phyloP scores from a whole-genome alignment of 2,888 invertebrate species.

The Coelogynopora nodosa region DNA sequence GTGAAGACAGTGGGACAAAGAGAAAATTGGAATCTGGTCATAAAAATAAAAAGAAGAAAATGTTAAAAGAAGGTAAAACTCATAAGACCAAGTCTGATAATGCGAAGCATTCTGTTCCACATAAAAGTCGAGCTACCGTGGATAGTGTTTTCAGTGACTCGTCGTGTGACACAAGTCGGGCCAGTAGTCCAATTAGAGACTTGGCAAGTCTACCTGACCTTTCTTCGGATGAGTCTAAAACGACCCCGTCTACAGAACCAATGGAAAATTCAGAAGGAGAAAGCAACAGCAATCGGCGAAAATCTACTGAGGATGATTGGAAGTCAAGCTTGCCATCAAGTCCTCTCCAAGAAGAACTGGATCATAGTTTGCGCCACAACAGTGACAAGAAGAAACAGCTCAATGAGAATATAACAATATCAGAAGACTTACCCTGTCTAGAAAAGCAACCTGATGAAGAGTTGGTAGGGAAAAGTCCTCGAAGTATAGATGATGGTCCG shows the following conservation, averaged over 20 bases:
- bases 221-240: conserved; percentile 16
- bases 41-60: not conserved
- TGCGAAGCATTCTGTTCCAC: not conserved
- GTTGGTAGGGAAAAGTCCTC: conserved; percentile 5
- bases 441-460: conserved; percentile 37
- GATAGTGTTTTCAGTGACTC: conserved; percentile 21
- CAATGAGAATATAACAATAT: conserved; percentile 5
- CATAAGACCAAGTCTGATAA: not conserved
- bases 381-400: conserved; percentile 33
- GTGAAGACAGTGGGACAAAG: conserved; percentile 1
- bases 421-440: conserved; percentile 39
- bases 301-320: conserved; percentile 6
- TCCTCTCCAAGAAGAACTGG: conserved; percentile 34
- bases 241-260: conserved; percentile 3
- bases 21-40: not conserved
- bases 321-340: not conserved
- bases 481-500: not conserved
- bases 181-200: not conserved
- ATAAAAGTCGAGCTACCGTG: not conserved
- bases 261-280: conserved; percentile 25
- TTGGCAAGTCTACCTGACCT: not conserved
- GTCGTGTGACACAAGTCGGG: not conserved
- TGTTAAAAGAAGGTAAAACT: not conserved
- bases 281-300: conserved; percentile 13
- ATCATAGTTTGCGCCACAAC: conserved; percentile 6